phyloP scores from a whole-genome alignment of 2,888 invertebrate genomes.

The Sericinus montela region DNA sequence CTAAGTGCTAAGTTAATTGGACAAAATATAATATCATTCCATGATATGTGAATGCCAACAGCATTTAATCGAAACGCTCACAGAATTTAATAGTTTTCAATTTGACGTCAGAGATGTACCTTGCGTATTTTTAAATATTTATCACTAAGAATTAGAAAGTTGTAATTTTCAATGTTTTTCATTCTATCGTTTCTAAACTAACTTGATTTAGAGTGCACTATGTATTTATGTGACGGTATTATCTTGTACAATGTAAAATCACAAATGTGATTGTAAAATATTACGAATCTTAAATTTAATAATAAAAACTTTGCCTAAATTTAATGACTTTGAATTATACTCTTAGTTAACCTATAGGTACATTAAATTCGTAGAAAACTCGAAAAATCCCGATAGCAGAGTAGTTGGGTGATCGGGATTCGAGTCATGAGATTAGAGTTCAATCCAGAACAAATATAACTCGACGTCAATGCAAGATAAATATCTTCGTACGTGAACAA shows the following conservation, averaged over 20 bases:
- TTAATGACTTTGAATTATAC: neutral
- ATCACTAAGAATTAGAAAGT: neutral
- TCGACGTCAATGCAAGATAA: too few species aligned
- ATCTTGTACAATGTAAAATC: constrained; percentile 18
- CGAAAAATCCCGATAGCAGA: too few species aligned
- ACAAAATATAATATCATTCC: constrained; percentile 48
- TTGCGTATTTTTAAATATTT: too few species aligned
- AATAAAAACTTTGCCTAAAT: constrained; percentile 11
- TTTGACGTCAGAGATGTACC: neutral
- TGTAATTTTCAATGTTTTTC: neutral
- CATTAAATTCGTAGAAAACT: too few species aligned
- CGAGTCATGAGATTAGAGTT: too few species aligned
- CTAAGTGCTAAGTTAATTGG: constrained; percentile 23
- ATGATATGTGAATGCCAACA: constrained; percentile 31
- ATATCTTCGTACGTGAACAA: too few species aligned
- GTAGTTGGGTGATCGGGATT: too few species aligned
- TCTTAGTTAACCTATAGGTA: too few species aligned
- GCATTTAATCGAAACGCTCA: constrained; percentile 6
- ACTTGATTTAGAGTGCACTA: constrained; percentile 4
- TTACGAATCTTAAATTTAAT: constrained; percentile 15
- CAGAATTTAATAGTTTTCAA: constrained; percentile 7
- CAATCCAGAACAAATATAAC: too few species aligned
- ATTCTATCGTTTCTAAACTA: neutral
- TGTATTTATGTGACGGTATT: constrained; percentile 4
- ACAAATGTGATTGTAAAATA: constrained; percentile 12